Evolutionary conservation across 2,797 vertebrate genomes (phyloP).

Genomic region (Synaphobranchus kaupii): DNA sequence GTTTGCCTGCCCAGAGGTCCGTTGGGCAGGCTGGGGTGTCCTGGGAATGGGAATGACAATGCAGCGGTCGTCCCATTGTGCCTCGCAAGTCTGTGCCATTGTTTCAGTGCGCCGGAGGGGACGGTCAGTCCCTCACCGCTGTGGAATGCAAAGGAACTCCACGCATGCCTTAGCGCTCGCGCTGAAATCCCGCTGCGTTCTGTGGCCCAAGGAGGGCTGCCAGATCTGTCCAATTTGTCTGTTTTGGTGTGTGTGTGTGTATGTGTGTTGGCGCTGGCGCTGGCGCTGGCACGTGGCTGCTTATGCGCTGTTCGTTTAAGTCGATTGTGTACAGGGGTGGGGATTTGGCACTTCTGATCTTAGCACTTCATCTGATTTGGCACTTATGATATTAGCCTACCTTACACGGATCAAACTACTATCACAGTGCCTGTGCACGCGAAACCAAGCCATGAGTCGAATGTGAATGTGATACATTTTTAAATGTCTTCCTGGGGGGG

Average conservation of each 20-base stretch:
- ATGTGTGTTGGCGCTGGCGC: neutral
- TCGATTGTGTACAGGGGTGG: neutral
- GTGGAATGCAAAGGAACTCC: neutral
- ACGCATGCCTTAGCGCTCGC: neutral
- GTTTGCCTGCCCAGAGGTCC: neutral
- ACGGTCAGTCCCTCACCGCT: neutral
- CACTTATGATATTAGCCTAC: neutral
- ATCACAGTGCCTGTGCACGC: constrained; percentile 13
- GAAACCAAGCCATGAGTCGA: neutral
- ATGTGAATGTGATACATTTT: constrained; percentile 37
- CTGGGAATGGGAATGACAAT: constrained; percentile 31
- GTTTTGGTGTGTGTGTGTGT: neutral
- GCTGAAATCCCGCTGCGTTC: neutral
- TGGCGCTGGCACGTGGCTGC: neutral
- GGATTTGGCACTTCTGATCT: neutral
- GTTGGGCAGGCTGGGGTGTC: neutral
- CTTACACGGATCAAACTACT: neutral
- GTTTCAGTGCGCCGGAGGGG: neutral
- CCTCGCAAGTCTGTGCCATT: constrained; percentile 5
- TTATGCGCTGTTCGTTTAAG: neutral
- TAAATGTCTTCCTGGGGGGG: constrained; percentile 17
- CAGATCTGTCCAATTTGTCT: neutral
- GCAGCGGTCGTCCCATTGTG: constrained; percentile 20
- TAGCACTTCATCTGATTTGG: neutral
- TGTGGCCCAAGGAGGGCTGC: neutral